phyloP scores from a whole-genome alignment of 2,113 vertebrate genomes.

The Hydrolagus affinis region DNA sequence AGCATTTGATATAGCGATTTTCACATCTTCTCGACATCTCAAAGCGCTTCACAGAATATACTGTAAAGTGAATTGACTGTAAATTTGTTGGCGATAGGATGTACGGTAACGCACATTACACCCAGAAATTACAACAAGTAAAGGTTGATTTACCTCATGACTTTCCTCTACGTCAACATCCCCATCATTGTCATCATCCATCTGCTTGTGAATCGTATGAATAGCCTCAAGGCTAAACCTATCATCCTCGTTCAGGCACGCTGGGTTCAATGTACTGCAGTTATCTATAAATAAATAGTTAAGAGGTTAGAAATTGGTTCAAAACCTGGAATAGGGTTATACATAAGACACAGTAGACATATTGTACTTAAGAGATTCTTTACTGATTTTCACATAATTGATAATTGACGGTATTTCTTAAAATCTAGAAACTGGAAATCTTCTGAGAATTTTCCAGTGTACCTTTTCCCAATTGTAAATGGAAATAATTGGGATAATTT shows the following conservation, averaged over 20 bases:
- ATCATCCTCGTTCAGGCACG: constrained; percentile 83
- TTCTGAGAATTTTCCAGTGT: no score
- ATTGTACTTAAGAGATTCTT: neutral
- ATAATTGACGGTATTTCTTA: no score
- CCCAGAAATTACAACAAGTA: neutral
- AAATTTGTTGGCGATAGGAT: no score
- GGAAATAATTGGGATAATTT: no score
- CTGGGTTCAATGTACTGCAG: constrained; percentile 74
- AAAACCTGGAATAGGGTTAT: neutral
- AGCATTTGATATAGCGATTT: no score
- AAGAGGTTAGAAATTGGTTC: constrained; percentile 14
- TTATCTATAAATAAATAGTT: constrained; percentile 59
- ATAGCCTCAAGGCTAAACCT: constrained; percentile 88
- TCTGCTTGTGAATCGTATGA: constrained; percentile 91
- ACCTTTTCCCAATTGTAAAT: no score
- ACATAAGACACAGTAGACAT: no score
- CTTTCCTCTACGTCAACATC: constrained; percentile 97
- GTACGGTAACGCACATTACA: no score
- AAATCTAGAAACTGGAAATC: no score
- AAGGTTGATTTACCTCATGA: constrained; percentile 73
- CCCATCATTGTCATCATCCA: constrained; percentile 96
- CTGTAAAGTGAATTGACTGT: no score
- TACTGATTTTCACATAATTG: neutral
- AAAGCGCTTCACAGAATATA: no score
- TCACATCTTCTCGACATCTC: no score